Conservation (phyloP, 2,113 vertebrate species). For the Toxotes chatareus region DNA sequence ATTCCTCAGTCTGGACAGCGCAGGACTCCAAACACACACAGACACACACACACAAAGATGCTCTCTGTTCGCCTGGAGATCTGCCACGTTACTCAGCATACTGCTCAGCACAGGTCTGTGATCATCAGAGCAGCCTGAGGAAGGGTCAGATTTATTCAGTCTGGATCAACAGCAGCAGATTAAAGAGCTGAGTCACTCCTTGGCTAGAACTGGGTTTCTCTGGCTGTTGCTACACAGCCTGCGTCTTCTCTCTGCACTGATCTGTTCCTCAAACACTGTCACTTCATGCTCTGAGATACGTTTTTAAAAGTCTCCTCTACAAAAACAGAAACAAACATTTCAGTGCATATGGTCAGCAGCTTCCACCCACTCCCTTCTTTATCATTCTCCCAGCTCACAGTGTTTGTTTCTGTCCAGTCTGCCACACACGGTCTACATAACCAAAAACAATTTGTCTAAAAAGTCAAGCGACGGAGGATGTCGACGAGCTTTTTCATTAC, state of each 20-base stretch:
- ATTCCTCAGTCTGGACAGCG: slow-evolving; percentile 42
- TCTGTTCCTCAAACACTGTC: neutral
- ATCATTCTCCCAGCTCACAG: slow-evolving; percentile 3
- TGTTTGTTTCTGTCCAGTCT: slow-evolving; percentile 31
- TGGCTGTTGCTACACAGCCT: neutral
- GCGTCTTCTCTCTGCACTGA: slow-evolving; percentile 3
- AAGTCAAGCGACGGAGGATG: neutral
- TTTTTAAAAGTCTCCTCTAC: neutral
- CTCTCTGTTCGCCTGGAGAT: slow-evolving; percentile 38
- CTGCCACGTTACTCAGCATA: slow-evolving; percentile 63
- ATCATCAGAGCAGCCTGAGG: slow-evolving; percentile 49
- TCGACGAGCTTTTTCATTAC: neutral
- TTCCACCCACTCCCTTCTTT: neutral
- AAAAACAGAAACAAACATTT: neutral
- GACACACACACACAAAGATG: neutral
- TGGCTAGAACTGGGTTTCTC: slow-evolving; percentile 22
- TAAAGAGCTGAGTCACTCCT: slow-evolving; percentile 72
- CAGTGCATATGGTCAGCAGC: neutral
- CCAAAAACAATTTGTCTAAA: slow-evolving; percentile 7
- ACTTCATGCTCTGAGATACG: neutral
- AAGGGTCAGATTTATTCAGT: slow-evolving; percentile 68
- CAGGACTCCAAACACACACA: neutral
- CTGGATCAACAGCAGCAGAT: slow-evolving; percentile 60
- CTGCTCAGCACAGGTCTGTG: slow-evolving; percentile 34
- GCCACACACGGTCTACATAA: slow-evolving; percentile 34